Evolutionary conservation across 2,888 invertebrate species (phyloP), one percentile per base, ranked within the genome.

Genomic region (Tipula confusa): DNA sequence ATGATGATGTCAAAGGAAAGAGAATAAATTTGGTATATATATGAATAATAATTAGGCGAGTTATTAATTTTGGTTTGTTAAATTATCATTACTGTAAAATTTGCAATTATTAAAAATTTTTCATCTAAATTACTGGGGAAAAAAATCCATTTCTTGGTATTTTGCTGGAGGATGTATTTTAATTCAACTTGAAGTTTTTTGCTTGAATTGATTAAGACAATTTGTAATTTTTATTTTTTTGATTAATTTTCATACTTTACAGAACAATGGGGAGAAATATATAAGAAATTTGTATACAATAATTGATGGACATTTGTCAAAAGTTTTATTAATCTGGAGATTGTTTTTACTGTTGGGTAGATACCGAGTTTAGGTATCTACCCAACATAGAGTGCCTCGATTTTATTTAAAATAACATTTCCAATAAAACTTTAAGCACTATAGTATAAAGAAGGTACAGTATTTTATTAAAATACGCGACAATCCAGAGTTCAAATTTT

Each of bases 161-260:
- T 24, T 64, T 24, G 64, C 64, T 24, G 2, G 64, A 64, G 64
- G 64, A 64, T 24, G 64, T 64, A 64, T 64, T 64, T 64, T 64
- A 64, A 64, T 64, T 64, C 24, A 64, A 64, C 24, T 64, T 64
- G 64, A 24, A 64, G 11, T 64, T 24, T 64, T 24, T 24, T 64
- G 64, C 64, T 64, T 64, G 64, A 64, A 64, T 64, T 64, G 64
- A 64, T 64, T 64, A 24, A 64, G 64, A 64, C 64, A 64, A 64
- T 64, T 64, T 64, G 64, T 64, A 64, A 64, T 24, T 64, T 24
- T n/a, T n/a, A n/a, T n/a, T n/a, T 64, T 64, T 64, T 24, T 64
- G 6, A 64, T 64, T 64, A 7, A 43, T 43, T 43, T 43, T 43
- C 43, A n/a, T 43, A 15, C n/a, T 43, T 43, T 43, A 36, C 64